phyloP scores from a whole-genome alignment of 2,888 invertebrate genomes.

The Hirtodrosophila confusa region DNA sequence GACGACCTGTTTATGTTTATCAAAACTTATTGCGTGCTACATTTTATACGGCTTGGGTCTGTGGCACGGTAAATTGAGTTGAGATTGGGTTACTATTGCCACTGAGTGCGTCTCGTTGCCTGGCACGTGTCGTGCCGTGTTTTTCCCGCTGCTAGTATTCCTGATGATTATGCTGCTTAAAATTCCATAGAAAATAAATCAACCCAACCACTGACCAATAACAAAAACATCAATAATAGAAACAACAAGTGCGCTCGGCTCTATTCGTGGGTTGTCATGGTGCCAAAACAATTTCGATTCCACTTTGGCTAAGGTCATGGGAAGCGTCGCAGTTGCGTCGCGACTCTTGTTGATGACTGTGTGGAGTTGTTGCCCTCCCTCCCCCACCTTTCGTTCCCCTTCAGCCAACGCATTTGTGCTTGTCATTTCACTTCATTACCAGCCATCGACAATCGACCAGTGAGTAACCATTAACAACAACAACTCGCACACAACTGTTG shows the following conservation, averaged over 20 bases:
- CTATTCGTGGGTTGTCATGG: constrained; percentile 54
- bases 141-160: neutral
- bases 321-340: constrained; percentile 73
- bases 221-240: constrained; percentile 45
- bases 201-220: constrained; percentile 62
- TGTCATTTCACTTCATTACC: constrained; percentile 71
- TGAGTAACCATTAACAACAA: constrained; percentile 55
- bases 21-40: constrained; percentile 60
- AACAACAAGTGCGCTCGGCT: constrained; percentile 3
- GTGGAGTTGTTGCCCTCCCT: constrained; percentile 37
- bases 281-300: constrained; percentile 53
- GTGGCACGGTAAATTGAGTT: constrained; percentile 21
- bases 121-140: constrained; percentile 37
- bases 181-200: constrained; percentile 69
- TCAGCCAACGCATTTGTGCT: constrained; percentile 52
- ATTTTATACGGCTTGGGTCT: constrained; percentile 20
- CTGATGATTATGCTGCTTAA: constrained; percentile 52
- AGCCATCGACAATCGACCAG: constrained; percentile 56
- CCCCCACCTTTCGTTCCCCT: neutral
- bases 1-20: constrained; percentile 66
- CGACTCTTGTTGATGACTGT: constrained; percentile 42
- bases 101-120: constrained; percentile 22
- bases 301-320: constrained; percentile 78
- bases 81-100: constrained; percentile 29
- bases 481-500: constrained; percentile 51